Evolutionary conservation across 2,113 vertebrate genomes (phyloP).

Genomic region (Sebastes schlegelii): DNA sequence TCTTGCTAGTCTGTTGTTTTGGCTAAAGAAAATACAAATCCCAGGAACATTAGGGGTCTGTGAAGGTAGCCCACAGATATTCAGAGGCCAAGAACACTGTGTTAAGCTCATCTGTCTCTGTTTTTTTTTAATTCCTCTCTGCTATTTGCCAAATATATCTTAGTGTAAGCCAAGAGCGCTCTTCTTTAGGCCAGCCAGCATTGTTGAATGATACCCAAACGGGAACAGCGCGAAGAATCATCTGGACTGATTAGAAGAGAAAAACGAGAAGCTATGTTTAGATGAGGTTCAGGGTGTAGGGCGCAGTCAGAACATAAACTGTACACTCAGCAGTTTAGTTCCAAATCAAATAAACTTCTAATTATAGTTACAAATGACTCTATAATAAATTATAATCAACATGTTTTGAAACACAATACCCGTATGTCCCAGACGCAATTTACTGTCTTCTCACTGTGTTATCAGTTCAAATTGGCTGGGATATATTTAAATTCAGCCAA

Average conservation of each 20-base stretch:
- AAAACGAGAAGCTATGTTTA: conserved; percentile 38
- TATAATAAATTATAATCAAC: conserved; percentile 59
- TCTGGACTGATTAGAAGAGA: conserved; percentile 33
- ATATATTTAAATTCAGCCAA: conserved; percentile 26
- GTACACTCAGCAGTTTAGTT: conserved; percentile 26
- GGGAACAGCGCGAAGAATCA: conserved; percentile 40
- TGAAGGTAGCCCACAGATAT: conserved; percentile 41
- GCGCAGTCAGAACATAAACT: conserved; percentile 10
- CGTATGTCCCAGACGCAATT: not conserved
- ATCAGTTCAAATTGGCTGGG: conserved; percentile 31
- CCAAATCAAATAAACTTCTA: conserved; percentile 49
- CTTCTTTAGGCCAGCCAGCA: conserved; percentile 39
- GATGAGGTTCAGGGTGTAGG: conserved; percentile 16
- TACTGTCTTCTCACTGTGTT: conserved; percentile 17
- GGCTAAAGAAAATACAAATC: conserved; percentile 63
- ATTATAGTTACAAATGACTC: conserved; percentile 27
- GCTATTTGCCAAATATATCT: conserved; percentile 63
- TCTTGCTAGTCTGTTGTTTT: conserved; percentile 40
- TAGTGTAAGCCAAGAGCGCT: conserved; percentile 46
- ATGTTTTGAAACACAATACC: conserved; percentile 51
- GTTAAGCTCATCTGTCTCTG: conserved; percentile 59
- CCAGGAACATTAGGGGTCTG: conserved; percentile 34
- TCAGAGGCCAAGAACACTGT: conserved; percentile 54
- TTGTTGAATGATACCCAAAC: conserved; percentile 45
- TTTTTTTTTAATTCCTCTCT: conserved; percentile 30